Evolutionary conservation across 2,113 vertebrate genomes (phyloP), one percentile per base, ranked within the genome.

Genomic region (Poecilia latipinna): DNA sequence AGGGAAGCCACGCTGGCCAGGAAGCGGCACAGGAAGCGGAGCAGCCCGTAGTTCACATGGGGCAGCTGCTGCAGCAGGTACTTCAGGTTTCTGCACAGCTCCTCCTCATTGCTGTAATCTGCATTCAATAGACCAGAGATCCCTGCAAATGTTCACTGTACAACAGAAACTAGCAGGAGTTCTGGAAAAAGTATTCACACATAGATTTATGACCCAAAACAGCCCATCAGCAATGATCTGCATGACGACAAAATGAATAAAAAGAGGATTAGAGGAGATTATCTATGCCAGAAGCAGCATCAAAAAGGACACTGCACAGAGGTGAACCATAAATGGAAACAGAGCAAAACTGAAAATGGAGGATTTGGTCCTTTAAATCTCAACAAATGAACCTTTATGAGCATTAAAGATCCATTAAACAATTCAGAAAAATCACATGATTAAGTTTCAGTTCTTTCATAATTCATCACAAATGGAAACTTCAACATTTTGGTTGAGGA

Each of bases 51-150:
- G 96, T 98, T 98, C 92, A 98, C 91, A 94, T 96, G 96, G 67
- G 97, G 97, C 93, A 99, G 96, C 94, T 98, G 97, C 93, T 98
- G 97, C 92, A 99, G 96, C 90, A 97, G 94, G 94, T 97, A 98
- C 91, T 96, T 98, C 94, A 99, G 86, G 92, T 97, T 97, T 94
- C 96, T 96, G 91, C 94, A 95, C 93, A 98, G 94, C 91, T 98
- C 97, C 89, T 98, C 97, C 93, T 99, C 97, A n/a, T 94, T 96
- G 93, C 94, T 96, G 94, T 96, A 95, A 92, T 97, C 97, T 99
- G 94, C n/a, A 24, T 33, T 67, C 4, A 70, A 62, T 13, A 62
- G 28, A 80, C 0, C 4, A 0, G 17, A 2, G 24, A 70, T 32
- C 57, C 8, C 7, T 57, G 51, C 22, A 57, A 57, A 57, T 10